These are phyloP conservation scores for Poliocrania exsul DNA, from an alignment of 2,797 vertebrate species.

Conservation along the genomic window DNA sequence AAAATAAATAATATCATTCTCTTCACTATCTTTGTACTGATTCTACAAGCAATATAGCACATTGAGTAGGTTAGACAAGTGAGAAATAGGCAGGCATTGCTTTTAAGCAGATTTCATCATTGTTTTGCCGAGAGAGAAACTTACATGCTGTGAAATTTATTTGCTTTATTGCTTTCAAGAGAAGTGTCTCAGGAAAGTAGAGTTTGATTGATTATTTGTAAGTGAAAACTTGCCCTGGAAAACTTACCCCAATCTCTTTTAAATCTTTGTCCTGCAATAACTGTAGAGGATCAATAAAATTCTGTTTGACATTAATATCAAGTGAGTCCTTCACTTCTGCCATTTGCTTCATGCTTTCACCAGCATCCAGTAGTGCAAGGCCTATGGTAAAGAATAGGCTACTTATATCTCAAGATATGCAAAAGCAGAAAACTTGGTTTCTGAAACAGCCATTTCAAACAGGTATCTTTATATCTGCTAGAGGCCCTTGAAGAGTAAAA, in stretches of 20 bases:
- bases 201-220: neutral
- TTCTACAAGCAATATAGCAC: neutral
- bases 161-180: neutral
- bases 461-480: neutral
- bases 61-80: neutral
- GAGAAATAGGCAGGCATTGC: neutral
- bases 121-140: neutral
- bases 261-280: slow-evolving; percentile 93
- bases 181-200: neutral
- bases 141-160: neutral
- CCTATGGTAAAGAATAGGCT: slow-evolving; percentile 69
- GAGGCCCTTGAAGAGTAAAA: neutral
- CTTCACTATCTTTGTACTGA: neutral
- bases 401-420: neutral
- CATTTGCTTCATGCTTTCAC: slow-evolving; percentile 93
- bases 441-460: neutral
- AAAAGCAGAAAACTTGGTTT: neutral
- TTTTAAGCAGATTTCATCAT: neutral
- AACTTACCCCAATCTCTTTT: slow-evolving; percentile 91
- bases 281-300: slow-evolving; percentile 93
- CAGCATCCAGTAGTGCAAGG: slow-evolving; percentile 85
- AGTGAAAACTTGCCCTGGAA: neutral
- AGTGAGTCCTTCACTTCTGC: slow-evolving; percentile 92
- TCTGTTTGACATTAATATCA: slow-evolving; percentile 93
- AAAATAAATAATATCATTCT: neutral